Conservation (phyloP, 2,888 invertebrate genomes). For the Apodemia mormo region DNA sequence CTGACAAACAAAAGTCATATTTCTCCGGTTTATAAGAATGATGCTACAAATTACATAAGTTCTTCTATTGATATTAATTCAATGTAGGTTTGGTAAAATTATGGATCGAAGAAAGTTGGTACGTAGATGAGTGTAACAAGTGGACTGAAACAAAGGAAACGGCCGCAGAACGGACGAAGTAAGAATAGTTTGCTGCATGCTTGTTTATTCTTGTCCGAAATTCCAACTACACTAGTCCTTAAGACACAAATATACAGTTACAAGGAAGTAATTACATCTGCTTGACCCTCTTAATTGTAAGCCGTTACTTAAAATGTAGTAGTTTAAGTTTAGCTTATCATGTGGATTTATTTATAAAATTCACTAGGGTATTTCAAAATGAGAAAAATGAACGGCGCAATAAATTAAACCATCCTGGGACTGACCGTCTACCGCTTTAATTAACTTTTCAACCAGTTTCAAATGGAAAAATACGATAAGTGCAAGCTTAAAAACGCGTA, state of each 20-base stretch:
- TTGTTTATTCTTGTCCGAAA: conserved; percentile 39
- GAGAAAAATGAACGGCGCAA: conserved; percentile 64
- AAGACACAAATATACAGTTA: conserved; percentile 16
- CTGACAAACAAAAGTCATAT: too few species aligned
- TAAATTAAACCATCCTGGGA: conserved; percentile 72
- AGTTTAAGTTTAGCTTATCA: conserved; percentile 18
- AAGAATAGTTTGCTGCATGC: conserved; percentile 41
- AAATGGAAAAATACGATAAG: conserved; percentile 57
- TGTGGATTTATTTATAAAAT: conserved; percentile 43
- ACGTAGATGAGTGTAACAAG: conserved; percentile 38
- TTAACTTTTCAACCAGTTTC: conserved; percentile 71
- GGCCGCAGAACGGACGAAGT: conserved; percentile 33
- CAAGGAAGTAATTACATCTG: conserved; percentile 13
- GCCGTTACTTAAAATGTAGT: conserved; percentile 10
- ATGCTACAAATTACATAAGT: neutral
- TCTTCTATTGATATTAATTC: conserved; percentile 19
- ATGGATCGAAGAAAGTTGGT: conserved; percentile 36
- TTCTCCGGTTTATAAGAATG: too few species aligned
- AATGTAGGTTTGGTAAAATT: conserved; percentile 33
- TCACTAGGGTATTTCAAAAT: conserved; percentile 45
- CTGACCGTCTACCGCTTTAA: conserved; percentile 70
- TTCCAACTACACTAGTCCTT: conserved; percentile 33
- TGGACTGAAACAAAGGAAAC: conserved; percentile 40
- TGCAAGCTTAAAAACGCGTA: conserved; percentile 42
- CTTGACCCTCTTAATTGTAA: conserved; percentile 8